These are phyloP conservation scores for Muschampia plurimacula DNA, from an alignment of 2,888 invertebrate species.

Conservation along the genomic window DNA sequence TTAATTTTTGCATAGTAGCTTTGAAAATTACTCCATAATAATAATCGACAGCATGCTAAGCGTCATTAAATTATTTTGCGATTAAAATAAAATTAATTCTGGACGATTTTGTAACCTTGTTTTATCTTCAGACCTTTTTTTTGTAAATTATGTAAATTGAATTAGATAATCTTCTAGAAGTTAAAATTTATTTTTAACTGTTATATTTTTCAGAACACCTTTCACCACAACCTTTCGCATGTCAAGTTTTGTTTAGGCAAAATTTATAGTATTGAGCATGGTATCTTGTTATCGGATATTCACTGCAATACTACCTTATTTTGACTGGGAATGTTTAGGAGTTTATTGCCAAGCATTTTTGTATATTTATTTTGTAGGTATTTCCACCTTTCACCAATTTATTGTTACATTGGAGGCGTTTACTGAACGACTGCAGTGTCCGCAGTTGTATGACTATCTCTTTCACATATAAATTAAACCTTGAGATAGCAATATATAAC, in stretches of 20 bases:
- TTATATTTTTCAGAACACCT: conserved; percentile 21
- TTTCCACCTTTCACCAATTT: conserved; percentile 27
- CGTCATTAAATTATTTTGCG: conserved; percentile 34
- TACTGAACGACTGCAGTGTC: not conserved
- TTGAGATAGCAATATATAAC: not conserved
- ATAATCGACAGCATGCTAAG: conserved; percentile 29
- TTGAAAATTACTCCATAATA: conserved; percentile 26
- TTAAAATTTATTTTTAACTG: conserved; percentile 17
- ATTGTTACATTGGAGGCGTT: conserved; percentile 7
- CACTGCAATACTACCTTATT: conserved; percentile 22
- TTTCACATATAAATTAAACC: not conserved
- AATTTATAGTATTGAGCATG: conserved; percentile 33
- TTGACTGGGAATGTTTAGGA: conserved; percentile 19
- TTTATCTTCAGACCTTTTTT: conserved; percentile 10
- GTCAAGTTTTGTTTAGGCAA: conserved; percentile 30
- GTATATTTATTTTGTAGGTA: conserved; percentile 14
- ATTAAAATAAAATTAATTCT: conserved; percentile 10
- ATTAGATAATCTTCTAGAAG: conserved; percentile 12
- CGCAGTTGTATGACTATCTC: not conserved
- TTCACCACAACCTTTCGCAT: conserved; percentile 30
- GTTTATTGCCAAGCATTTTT: conserved; percentile 22
- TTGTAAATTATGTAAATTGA: not conserved
- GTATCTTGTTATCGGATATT: conserved; percentile 27
- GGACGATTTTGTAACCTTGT: conserved; percentile 6
- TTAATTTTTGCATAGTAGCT: conserved; percentile 35